These are phyloP conservation scores for Smithornis capensis DNA, from an alignment of 2,113 vertebrate genomes.

Conservation along the genomic window DNA sequence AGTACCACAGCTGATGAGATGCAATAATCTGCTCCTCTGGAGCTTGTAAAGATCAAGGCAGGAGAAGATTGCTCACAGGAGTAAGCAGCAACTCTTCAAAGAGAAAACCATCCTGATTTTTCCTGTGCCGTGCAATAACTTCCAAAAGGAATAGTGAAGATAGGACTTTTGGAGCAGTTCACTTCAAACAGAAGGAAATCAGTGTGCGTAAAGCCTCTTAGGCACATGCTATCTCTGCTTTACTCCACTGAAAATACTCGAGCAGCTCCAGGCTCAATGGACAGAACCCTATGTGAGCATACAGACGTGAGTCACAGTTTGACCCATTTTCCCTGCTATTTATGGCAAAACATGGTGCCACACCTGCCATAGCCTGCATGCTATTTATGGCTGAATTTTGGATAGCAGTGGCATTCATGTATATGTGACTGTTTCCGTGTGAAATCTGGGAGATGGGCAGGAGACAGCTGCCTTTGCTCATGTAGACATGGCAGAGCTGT, in stretches of 20 bases:
- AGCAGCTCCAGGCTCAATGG: background rate
- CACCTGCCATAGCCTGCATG: background rate
- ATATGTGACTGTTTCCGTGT: accelerated
- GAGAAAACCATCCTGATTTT: background rate
- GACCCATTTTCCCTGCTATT: constrained; percentile 37
- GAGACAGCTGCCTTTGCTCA: background rate
- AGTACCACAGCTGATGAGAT: background rate
- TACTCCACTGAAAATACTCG: background rate
- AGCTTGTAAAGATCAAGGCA: background rate
- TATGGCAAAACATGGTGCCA: background rate
- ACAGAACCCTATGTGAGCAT: background rate
- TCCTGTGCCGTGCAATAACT: background rate
- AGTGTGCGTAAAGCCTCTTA: background rate
- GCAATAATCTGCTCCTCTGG: background rate
- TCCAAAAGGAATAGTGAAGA: background rate
- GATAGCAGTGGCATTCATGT: background rate
- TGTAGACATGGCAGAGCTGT: accelerated
- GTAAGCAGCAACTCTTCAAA: background rate
- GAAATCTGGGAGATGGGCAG: background rate
- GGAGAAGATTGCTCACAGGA: background rate
- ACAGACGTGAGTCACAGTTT: background rate
- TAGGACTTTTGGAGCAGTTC: background rate
- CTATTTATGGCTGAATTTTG: background rate
- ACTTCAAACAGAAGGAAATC: background rate
- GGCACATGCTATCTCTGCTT: background rate